These are phyloP conservation scores for Apostichopus californicus DNA, from an alignment of 35 echinoderm and acorn worm species.

Conservation along the genomic window DNA sequence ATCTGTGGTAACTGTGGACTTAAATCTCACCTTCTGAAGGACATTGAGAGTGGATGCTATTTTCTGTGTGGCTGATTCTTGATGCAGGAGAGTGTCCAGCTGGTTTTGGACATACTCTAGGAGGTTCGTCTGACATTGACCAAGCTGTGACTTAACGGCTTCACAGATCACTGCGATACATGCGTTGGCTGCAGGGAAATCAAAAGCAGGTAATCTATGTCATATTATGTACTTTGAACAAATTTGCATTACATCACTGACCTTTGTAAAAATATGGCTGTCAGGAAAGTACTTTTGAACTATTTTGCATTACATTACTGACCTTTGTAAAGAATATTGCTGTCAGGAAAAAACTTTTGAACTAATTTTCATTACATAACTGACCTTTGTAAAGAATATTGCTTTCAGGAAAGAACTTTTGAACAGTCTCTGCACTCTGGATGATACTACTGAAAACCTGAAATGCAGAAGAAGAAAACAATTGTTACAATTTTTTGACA, in stretches of 20 bases:
- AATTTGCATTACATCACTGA: neutral
- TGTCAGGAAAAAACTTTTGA: constrained; percentile 5
- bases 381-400: constrained; percentile 25
- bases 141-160: constrained; percentile 19
- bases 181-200: constrained; percentile 2
- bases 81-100: neutral
- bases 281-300: constrained; percentile 35
- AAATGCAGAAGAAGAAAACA: too few species aligned
- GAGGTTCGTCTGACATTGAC: constrained; percentile 30
- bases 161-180: constrained; percentile 45
- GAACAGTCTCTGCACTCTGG: constrained; percentile 51
- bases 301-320: neutral
- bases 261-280: constrained; percentile 10
- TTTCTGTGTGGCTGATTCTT: constrained; percentile 27
- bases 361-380: neutral
- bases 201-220: neutral
- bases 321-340: constrained; percentile 33
- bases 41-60: constrained; percentile 13
- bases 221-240: neutral
- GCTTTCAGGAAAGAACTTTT: constrained; percentile 20
- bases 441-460: constrained; percentile 64
- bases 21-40: neutral
- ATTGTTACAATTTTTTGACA: neutral
- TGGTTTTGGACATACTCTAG: neutral
- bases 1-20: neutral